phyloP scores from a whole-genome alignment of 1,140 invertebrate genomes.

The Oncopodura yosiiana region DNA sequence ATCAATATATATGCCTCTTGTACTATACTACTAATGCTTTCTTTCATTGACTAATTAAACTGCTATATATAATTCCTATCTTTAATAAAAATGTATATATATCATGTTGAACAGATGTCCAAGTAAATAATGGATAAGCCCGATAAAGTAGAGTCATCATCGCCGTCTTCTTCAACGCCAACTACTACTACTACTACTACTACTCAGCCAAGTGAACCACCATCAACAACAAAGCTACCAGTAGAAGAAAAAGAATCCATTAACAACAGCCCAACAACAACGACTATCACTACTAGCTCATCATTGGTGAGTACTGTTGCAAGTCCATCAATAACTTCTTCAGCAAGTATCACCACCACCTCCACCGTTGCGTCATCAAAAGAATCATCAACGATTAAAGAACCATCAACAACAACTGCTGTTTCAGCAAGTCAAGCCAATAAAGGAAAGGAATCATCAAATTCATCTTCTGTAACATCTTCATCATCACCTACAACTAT shows the following conservation, averaged over 20 bases:
- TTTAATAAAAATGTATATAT: neutral
- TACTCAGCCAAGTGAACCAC: too few relatives aligned
- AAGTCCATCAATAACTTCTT: neutral
- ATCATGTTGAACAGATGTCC: neutral
- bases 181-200: neutral
- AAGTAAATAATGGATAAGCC: neutral
- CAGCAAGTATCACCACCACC: neutral
- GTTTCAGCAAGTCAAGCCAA: neutral
- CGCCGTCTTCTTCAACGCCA: neutral
- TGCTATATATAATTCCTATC: neutral
- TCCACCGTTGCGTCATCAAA: neutral
- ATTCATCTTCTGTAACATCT: neutral
- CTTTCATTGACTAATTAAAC: neutral
- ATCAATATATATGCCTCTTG: too few relatives aligned
- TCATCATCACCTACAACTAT: slow-evolving; percentile 1
- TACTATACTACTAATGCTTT: neutral
- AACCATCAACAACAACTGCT: neutral
- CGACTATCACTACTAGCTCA: neutral
- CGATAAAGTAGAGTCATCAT: neutral
- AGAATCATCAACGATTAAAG: neutral
- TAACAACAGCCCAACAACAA: too few relatives aligned
- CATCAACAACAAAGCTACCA: too few relatives aligned
- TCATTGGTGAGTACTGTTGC: neutral
- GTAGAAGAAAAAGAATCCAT: too few relatives aligned
- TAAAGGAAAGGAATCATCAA: neutral